phyloP scores from a whole-genome alignment of 2,113 vertebrate genomes.

The Urocolius indicus region DNA sequence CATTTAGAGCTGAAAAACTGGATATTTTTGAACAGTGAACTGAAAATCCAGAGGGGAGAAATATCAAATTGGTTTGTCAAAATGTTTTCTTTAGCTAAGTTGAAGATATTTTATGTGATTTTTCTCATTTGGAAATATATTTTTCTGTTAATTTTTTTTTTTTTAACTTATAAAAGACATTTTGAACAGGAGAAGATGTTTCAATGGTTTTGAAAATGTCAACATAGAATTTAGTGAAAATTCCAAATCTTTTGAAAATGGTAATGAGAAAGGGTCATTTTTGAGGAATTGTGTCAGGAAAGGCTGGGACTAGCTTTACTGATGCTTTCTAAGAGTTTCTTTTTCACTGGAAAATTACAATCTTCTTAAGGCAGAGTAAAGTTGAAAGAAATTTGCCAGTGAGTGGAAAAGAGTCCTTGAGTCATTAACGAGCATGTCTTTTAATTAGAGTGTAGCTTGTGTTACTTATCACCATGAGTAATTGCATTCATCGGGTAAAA shows the following conservation, averaged over 20 bases:
- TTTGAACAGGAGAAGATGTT: neutral
- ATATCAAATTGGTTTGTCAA: neutral
- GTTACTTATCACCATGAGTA: neutral
- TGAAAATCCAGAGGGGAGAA: neutral
- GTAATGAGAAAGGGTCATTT: neutral
- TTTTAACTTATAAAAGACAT: neutral
- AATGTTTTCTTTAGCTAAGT: slow-evolving; percentile 15
- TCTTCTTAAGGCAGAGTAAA: neutral
- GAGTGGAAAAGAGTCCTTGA: neutral
- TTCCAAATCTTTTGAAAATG: neutral
- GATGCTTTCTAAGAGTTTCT: neutral
- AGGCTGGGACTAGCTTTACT: neutral
- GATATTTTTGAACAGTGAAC: neutral
- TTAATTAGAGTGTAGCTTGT: neutral
- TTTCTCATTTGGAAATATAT: neutral
- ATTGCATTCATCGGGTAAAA: neutral
- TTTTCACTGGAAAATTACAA: neutral
- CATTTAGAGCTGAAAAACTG: neutral
- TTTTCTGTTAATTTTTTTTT: neutral
- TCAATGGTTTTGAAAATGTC: neutral
- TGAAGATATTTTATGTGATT: neutral
- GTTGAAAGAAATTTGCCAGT: neutral
- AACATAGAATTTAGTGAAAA: neutral
- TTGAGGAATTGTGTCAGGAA: neutral
- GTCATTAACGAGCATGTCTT: neutral